phyloP scores from a whole-genome alignment of 2,888 invertebrate genomes.

The Didymodactylos carnosus region DNA sequence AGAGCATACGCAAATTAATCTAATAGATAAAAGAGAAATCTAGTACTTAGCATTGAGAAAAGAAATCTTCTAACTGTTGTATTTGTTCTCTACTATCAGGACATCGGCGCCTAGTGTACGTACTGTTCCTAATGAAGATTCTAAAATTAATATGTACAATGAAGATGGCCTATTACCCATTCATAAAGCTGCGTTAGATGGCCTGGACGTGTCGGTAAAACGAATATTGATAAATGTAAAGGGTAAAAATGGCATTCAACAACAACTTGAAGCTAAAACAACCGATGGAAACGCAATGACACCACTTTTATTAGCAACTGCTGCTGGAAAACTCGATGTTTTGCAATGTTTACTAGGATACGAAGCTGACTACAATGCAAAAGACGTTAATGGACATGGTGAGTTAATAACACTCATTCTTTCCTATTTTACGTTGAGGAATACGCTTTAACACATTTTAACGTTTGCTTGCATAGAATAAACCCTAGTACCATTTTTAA shows the following conservation, averaged over 20 bases:
- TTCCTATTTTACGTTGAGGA: too few relatives aligned
- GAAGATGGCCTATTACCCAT: background rate
- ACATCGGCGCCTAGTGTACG: too few relatives aligned
- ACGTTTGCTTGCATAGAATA: too few relatives aligned
- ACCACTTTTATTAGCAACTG: background rate
- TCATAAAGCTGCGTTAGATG: background rate
- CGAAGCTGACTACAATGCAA: background rate
- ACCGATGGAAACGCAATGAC: background rate
- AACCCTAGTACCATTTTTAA: too few relatives aligned
- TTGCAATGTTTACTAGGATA: background rate
- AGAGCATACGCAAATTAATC: too few relatives aligned
- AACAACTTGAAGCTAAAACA: background rate
- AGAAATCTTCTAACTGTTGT: too few relatives aligned
- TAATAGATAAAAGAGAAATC: too few relatives aligned
- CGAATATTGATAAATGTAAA: background rate
- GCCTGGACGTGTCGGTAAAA: background rate
- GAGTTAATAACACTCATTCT: too few relatives aligned
- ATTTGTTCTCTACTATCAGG: too few relatives aligned
- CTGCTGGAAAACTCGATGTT: background rate
- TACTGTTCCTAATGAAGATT: too few relatives aligned
- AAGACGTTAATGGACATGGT: background rate
- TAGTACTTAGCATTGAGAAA: too few relatives aligned
- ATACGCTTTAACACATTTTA: too few relatives aligned
- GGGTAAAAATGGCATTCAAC: background rate
- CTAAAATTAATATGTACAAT: background rate